A percentile compares a stretch with the other conserved stretches of the same genome.
phyloP scores from a whole-genome alignment of 1,140 invertebrate genomes.

The Drosophila bifasciata region DNA sequence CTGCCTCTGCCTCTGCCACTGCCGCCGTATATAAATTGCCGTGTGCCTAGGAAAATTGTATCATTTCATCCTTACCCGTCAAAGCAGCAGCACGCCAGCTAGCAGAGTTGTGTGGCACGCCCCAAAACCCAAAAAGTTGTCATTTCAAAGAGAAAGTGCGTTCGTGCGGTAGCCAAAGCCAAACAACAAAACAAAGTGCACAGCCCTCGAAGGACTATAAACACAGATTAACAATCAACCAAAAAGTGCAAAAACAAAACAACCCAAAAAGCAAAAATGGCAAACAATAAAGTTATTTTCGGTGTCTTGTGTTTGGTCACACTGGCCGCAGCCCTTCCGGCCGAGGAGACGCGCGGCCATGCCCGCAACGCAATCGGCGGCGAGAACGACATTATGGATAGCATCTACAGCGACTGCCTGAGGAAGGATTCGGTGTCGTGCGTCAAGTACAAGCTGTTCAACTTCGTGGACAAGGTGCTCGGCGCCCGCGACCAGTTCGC shows the following conservation, averaged over 20 bases:
- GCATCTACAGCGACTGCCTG: slow-evolving; percentile 90
- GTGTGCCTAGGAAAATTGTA: slow-evolving; percentile 83
- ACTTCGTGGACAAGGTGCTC: slow-evolving; percentile 92
- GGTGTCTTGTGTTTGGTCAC: slow-evolving; percentile 85
- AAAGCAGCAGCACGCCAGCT: slow-evolving; percentile 83
- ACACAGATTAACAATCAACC: slow-evolving; percentile 25
- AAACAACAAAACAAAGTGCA: slow-evolving; percentile 56
- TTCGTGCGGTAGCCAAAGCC: slow-evolving; percentile 51
- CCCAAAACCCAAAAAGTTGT: slow-evolving; percentile 48
- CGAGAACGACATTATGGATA: slow-evolving; percentile 90
- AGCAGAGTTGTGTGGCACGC: slow-evolving; percentile 65
- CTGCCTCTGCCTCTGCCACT: slow-evolving; percentile 26
- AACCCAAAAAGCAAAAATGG: slow-evolving; percentile 62
- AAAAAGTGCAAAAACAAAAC: slow-evolving; percentile 42
- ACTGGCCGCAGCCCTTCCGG: slow-evolving; percentile 86
- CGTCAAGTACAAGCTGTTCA: slow-evolving; percentile 93
- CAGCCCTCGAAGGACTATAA: slow-evolving; percentile 68
- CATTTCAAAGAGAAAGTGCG: slow-evolving; percentile 78
- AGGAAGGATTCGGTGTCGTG: slow-evolving; percentile 92
- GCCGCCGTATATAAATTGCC: slow-evolving; percentile 83
- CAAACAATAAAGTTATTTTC: slow-evolving; percentile 80
- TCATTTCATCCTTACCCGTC: slow-evolving; percentile 84
- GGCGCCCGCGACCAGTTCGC: slow-evolving; percentile 90
- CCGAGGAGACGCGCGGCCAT: slow-evolving; percentile 86
- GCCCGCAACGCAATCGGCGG: slow-evolving; percentile 86